A percentile compares a stretch with the other conserved stretches of the same genome.
Evolutionary conservation across 2,113 vertebrate genomes (phyloP).

Genomic region (Pelecanus crispus): DNA sequence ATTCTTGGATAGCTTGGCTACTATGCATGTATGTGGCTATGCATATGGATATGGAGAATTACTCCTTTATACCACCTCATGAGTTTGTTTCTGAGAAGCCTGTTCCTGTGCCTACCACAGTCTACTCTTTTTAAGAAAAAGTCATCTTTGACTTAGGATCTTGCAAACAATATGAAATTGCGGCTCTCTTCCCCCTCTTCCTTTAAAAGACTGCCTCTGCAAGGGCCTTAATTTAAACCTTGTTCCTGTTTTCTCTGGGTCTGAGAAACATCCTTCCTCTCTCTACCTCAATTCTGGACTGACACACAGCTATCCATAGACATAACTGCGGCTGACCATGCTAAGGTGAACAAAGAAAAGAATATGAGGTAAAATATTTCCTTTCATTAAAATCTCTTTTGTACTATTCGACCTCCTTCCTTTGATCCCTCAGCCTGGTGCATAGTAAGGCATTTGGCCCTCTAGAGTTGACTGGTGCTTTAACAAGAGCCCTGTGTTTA

Average conservation of each 20-base stretch:
- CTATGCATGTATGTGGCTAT: background rate
- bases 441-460: background rate
- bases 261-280: background rate
- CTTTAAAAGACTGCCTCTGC: background rate
- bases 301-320: background rate
- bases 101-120: background rate
- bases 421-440: background rate
- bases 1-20: background rate
- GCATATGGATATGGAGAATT: background rate
- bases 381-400: background rate
- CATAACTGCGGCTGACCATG: background rate
- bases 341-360: background rate
- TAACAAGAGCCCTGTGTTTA: background rate
- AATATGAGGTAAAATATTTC: background rate
- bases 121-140: background rate
- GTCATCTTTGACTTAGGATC: background rate
- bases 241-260: background rate
- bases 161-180: background rate
- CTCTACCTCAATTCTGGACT: background rate
- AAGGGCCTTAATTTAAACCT: background rate
- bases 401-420: background rate
- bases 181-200: background rate
- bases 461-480: background rate
- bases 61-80: background rate
- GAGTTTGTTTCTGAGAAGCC: background rate